Conservation (phyloP, 2,888 invertebrate genomes). For the Deroplatys truncata region DNA sequence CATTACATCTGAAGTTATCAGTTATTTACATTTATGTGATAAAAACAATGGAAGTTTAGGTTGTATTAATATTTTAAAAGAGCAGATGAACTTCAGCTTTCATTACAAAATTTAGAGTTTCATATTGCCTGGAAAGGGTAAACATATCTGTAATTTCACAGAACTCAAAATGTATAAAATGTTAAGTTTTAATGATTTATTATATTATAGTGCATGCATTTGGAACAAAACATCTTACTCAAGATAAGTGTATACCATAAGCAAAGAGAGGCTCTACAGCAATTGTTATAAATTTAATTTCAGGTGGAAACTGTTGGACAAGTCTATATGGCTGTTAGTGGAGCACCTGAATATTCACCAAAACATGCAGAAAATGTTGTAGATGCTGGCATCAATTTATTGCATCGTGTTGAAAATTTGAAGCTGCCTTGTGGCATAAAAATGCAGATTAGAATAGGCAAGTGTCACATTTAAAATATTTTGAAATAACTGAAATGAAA, state of each 20-base stretch:
- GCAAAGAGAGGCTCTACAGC: background rate
- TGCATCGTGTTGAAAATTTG: conserved; percentile 63
- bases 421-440: conserved; percentile 55
- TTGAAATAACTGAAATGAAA: background rate
- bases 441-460: conserved; percentile 63
- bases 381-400: conserved; percentile 71
- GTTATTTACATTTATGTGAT: too few species aligned
- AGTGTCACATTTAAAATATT: conserved; percentile 5
- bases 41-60: too few species aligned
- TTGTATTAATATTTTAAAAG: too few species aligned
- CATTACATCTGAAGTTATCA: too few species aligned
- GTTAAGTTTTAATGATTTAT: too few species aligned
- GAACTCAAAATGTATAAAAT: too few species aligned
- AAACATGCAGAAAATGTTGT: conserved; percentile 73
- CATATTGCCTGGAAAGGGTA: too few species aligned
- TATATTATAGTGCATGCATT: too few species aligned
- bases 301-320: conserved; percentile 93
- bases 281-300: conserved; percentile 9
- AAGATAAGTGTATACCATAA: background rate
- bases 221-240: background rate
- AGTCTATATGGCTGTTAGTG: conserved; percentile 88
- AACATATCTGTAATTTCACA: too few species aligned
- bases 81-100: too few species aligned
- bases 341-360: conserved; percentile 72
- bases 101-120: too few species aligned